These are phyloP conservation scores for Ctenoplectra terminalis DNA, from an alignment of 1,140 invertebrate genomes.

Conservation along the genomic window DNA sequence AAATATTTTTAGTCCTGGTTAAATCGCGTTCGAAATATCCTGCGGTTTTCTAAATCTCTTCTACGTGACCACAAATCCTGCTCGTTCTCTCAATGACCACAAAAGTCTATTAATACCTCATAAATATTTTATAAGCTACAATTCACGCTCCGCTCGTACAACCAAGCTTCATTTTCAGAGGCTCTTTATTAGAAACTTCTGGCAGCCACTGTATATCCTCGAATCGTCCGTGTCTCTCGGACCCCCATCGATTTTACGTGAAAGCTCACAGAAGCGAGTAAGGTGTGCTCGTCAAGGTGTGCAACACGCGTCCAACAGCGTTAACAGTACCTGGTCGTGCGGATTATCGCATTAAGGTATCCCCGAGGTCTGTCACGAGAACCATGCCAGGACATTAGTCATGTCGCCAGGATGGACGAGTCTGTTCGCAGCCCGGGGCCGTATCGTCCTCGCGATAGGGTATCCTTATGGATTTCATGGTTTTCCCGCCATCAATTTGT, in stretches of 20 bases:
- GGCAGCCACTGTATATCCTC: background rate
- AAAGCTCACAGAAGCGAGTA: background rate
- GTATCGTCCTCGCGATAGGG: background rate
- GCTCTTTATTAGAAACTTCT: background rate
- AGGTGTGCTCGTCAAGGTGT: background rate
- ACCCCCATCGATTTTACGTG: background rate
- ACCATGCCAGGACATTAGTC: background rate
- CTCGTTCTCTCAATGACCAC: too few relatives aligned
- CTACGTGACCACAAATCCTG: too few relatives aligned
- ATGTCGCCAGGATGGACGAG: background rate
- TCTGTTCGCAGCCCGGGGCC: too few relatives aligned
- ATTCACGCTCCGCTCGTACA: too few relatives aligned
- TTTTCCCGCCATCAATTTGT: constrained; percentile 13
- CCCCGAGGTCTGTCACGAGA: background rate
- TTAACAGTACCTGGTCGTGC: background rate
- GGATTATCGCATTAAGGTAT: constrained; percentile 19
- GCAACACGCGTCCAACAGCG: background rate
- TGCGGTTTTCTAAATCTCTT: too few relatives aligned
- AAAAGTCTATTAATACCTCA: too few relatives aligned
- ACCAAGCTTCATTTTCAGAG: too few relatives aligned
- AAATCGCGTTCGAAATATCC: too few relatives aligned
- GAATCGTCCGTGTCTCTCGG: too few relatives aligned
- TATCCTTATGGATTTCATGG: constrained; percentile 6
- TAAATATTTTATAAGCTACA: too few relatives aligned
- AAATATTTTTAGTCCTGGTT: too few relatives aligned